Conservation (phyloP, 1,140 invertebrate species). For the Globodera ellingtonae region DNA sequence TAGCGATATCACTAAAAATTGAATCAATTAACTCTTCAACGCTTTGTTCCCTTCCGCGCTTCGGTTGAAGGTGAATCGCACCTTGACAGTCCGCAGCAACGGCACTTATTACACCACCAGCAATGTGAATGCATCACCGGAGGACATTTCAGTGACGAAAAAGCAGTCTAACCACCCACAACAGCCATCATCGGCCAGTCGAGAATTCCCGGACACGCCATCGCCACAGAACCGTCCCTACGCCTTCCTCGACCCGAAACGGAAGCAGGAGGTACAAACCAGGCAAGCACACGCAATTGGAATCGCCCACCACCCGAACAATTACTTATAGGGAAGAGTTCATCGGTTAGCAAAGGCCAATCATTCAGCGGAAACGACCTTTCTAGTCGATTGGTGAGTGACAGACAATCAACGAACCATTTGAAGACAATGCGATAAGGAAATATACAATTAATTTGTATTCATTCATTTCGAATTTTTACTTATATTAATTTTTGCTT, state of each 20-base stretch:
- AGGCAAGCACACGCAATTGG: neutral
- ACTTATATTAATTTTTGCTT: too few species aligned
- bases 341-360: slow-evolving; percentile 24
- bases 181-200: neutral
- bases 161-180: neutral
- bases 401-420: too few species aligned
- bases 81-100: slow-evolving; percentile 30
- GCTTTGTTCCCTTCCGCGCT: neutral
- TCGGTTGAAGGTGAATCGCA: slow-evolving; percentile 8
- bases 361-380: neutral
- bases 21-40: too few species aligned
- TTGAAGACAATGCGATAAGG: too few species aligned
- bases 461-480: too few species aligned
- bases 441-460: too few species aligned
- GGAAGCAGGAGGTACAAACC: slow-evolving; percentile 39
- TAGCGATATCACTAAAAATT: too few species aligned
- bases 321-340: slow-evolving; percentile 29
- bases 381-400: neutral
- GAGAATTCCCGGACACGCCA: neutral
- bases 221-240: slow-evolving; percentile 3
- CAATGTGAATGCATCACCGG: slow-evolving; percentile 27
- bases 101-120: slow-evolving; percentile 36
- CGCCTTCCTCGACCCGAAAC: slow-evolving; percentile 37
- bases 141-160: slow-evolving; percentile 11
- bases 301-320: neutral